Evolutionary conservation across 2,797 vertebrate species (phyloP).

Genomic region (Scyliorhinus canicula): DNA sequence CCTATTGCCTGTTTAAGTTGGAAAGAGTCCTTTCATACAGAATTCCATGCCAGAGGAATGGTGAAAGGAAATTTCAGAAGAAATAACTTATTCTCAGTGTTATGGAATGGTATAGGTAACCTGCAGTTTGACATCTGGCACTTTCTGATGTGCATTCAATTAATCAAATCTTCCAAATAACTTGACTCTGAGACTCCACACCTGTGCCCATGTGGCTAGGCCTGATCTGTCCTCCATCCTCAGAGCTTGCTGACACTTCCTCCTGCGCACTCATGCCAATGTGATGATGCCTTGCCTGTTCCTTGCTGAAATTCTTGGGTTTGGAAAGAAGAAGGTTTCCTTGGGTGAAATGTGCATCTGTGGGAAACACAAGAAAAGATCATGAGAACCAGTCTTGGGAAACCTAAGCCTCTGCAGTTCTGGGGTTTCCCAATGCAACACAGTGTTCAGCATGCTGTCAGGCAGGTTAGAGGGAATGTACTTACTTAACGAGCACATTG

Average conservation of each 20-base stretch:
- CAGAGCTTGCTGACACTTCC: background rate
- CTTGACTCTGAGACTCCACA: background rate
- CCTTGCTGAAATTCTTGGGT: too few relatives aligned
- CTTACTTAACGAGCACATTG: too few relatives aligned
- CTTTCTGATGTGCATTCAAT: background rate
- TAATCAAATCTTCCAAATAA: background rate
- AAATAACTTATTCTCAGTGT: background rate
- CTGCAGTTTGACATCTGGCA: background rate
- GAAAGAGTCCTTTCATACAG: background rate
- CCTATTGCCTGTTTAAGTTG: background rate
- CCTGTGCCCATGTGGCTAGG: too few relatives aligned
- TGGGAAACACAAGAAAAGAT: too few relatives aligned
- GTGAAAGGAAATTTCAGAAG: background rate
- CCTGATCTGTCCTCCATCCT: background rate
- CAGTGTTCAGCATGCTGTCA: too few relatives aligned
- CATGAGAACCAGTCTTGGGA: too few relatives aligned
- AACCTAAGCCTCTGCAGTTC: too few relatives aligned
- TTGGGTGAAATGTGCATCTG: too few relatives aligned
- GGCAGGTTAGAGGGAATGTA: too few relatives aligned
- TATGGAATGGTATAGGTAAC: background rate
- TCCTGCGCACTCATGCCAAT: background rate
- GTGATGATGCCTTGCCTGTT: too few relatives aligned
- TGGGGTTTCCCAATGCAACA: too few relatives aligned
- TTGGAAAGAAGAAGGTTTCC: too few relatives aligned
- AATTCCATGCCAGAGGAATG: background rate